These are phyloP conservation scores for Pogonophryne albipinna DNA, from an alignment of 2,797 vertebrate genomes.

Conservation along the genomic window DNA sequence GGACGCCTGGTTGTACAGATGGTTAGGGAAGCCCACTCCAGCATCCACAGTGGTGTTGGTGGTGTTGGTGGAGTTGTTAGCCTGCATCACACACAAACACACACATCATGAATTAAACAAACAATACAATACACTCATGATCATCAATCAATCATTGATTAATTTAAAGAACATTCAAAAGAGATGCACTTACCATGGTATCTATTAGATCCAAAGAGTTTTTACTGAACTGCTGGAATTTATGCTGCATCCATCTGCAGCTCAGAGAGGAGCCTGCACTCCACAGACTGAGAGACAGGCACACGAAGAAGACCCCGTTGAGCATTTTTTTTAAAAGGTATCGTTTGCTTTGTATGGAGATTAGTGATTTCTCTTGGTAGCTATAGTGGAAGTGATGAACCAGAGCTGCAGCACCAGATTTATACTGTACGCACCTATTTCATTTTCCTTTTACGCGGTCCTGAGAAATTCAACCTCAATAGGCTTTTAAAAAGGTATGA, in stretches of 20 bases:
- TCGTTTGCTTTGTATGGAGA: neutral
- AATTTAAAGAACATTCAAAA: neutral
- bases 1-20: slow-evolving; percentile 62
- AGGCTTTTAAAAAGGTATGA: too few species aligned
- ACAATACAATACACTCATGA: neutral
- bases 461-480: too few species aligned
- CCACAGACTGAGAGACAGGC: slow-evolving; percentile 32
- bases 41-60: slow-evolving; percentile 45
- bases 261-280: slow-evolving; percentile 29
- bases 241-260: slow-evolving; percentile 72
- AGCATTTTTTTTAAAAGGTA: slow-evolving; percentile 46
- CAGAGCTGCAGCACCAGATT: slow-evolving; percentile 13
- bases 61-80: slow-evolving; percentile 40
- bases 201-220: slow-evolving; percentile 51
- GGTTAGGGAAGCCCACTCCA: slow-evolving; percentile 52
- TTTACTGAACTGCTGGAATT: slow-evolving; percentile 62
- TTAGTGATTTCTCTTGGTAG: neutral
- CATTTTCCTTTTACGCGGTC: slow-evolving; percentile 20
- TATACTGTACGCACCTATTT: slow-evolving; percentile 36
- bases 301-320: slow-evolving; percentile 20
- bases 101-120: neutral
- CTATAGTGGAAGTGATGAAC: neutral
- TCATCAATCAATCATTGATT: too few species aligned
- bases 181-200: slow-evolving; percentile 55
- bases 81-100: slow-evolving; percentile 44